A percentile compares a stretch with the other conserved stretches of the same genome.
Conservation (phyloP, 2,888 invertebrate genomes). For the Phengaris arion region DNA sequence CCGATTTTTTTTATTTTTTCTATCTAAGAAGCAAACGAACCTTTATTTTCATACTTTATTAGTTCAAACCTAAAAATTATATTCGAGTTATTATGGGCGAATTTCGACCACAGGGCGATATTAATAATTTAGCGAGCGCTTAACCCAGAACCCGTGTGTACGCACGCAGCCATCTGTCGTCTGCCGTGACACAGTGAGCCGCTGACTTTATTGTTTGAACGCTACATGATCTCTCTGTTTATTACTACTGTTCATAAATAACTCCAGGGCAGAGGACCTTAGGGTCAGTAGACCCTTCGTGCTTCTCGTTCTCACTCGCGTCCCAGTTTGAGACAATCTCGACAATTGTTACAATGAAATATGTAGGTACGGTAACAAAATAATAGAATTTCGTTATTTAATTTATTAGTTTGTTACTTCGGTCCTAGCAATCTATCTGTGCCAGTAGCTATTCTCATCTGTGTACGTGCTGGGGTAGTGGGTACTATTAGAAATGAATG, state of each 20-base stretch:
- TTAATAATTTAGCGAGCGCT: not conserved
- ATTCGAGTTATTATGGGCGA: no score
- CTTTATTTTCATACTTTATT: no score
- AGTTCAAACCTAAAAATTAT: no score
- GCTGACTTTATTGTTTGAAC: conserved; percentile 35
- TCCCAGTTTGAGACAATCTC: conserved; percentile 24
- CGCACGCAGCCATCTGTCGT: conserved; percentile 29
- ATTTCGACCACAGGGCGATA: no score
- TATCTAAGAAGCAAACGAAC: no score
- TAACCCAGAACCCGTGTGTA: not conserved
- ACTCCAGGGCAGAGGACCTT: conserved; percentile 19
- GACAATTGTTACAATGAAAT: conserved; percentile 23
- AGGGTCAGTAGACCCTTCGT: conserved; percentile 26
- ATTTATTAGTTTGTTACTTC: conserved; percentile 13
- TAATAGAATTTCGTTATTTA: conserved; percentile 19
- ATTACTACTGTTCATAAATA: conserved; percentile 30
- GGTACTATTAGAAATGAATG: not conserved
- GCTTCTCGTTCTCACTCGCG: conserved; percentile 22
- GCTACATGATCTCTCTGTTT: conserved; percentile 34
- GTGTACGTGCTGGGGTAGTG: conserved; percentile 8
- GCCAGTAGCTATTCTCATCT: conserved; percentile 20
- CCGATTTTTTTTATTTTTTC: no score
- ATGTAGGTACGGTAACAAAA: conserved; percentile 25
- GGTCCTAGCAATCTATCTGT: conserved; percentile 1
- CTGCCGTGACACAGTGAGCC: conserved; percentile 29